A percentile compares a stretch with the other conserved stretches of the same genome.
Evolutionary conservation across 2,888 invertebrate species (phyloP).

Genomic region (Sarcophaga variegata): DNA sequence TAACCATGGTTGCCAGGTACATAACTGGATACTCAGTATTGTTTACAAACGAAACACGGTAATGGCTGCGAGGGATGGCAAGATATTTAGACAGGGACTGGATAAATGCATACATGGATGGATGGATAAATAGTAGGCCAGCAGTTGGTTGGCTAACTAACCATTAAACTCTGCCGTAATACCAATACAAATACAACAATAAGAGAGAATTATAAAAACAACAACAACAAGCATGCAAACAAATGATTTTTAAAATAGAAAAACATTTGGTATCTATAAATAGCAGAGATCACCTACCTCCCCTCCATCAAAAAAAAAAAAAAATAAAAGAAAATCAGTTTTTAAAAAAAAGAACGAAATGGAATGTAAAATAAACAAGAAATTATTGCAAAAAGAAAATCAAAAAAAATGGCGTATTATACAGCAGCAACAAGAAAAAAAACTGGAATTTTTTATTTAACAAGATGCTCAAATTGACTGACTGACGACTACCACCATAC

Average conservation of each 20-base stretch:
- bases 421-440: neutral
- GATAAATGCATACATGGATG: neutral
- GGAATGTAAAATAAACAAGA: neutral
- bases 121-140: neutral
- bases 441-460: conserved; percentile 29
- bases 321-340: conserved; percentile 24
- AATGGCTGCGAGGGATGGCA: neutral
- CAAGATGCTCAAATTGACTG: conserved; percentile 41
- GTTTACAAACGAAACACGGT: neutral
- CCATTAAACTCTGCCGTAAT: neutral
- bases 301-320: neutral
- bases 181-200: neutral
- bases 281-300: neutral
- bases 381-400: neutral
- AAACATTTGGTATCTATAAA: neutral
- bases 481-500: neutral
- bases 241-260: neutral
- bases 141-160: too few relatives aligned
- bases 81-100: neutral
- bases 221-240: neutral
- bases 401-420: conserved; percentile 32
- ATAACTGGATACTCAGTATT: neutral
- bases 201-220: neutral
- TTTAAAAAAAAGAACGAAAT: conserved; percentile 30
- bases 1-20: too few relatives aligned